phyloP scores from a whole-genome alignment of 1,140 invertebrate species.

The Danaus melanippus region DNA sequence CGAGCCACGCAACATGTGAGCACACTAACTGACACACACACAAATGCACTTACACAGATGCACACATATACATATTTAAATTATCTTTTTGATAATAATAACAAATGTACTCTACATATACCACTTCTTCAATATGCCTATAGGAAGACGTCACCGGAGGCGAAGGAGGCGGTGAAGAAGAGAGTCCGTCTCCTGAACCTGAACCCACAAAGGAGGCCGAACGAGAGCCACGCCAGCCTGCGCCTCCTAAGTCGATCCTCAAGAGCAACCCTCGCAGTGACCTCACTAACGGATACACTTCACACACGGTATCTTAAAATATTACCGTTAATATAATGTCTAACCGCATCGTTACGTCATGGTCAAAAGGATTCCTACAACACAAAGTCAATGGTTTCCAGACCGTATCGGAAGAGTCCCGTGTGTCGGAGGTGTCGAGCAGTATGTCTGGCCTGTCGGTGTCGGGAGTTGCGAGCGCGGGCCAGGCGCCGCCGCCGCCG shows the following conservation, averaged over 20 bases:
- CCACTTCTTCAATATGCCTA: conserved; percentile 3
- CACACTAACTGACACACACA: no score
- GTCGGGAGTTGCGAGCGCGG: conserved; percentile 5
- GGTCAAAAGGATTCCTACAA: no score
- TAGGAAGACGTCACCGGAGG: conserved; percentile 43
- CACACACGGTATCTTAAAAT: conserved; percentile 23
- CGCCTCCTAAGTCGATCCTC: conserved; percentile 65
- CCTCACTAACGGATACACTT: conserved; percentile 44
- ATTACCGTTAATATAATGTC: no score
- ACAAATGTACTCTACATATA: neutral
- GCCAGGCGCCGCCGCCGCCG: conserved; percentile 78
- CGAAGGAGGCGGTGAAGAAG: conserved; percentile 22
- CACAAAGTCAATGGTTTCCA: conserved; percentile 2
- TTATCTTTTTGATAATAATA: neutral
- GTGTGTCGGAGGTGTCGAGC: conserved; percentile 28
- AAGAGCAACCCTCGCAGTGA: conserved; percentile 53
- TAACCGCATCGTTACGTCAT: no score
- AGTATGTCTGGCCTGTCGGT: conserved; percentile 24
- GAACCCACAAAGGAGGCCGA: conserved; percentile 14
- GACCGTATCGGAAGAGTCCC: conserved; percentile 26
- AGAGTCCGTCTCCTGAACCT: conserved; percentile 14
- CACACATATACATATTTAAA: conserved; percentile 71
- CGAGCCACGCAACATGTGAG: conserved; percentile 81
- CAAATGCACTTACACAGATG: no score
- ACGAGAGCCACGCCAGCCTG: conserved; percentile 31